These are phyloP conservation scores for Ophion ellenae DNA, from an alignment of 2,888 invertebrate species.

Conservation along the genomic window DNA sequence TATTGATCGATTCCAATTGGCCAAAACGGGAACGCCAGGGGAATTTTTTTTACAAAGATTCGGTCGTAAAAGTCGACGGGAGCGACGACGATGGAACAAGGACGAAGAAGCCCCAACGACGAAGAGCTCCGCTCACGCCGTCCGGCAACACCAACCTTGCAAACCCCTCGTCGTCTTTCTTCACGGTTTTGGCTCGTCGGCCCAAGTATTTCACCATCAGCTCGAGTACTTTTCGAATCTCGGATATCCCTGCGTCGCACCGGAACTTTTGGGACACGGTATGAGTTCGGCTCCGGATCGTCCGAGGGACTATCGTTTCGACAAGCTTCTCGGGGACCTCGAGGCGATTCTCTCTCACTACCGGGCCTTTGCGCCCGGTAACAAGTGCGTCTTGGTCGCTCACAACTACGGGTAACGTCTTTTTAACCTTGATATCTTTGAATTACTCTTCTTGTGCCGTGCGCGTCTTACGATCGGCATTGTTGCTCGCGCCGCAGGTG, in stretches of 20 bases:
- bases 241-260: conserved; percentile 88
- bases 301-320: conserved; percentile 86
- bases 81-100: conserved; percentile 15
- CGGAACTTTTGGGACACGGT: conserved; percentile 89
- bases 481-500: conserved; percentile 82
- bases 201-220: conserved; percentile 87
- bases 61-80: conserved; percentile 41
- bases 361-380: conserved; percentile 84
- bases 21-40: conserved; percentile 45
- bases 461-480: too few relatives aligned
- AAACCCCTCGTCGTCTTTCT: conserved; percentile 87
- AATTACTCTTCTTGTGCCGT: neutral
- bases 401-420: conserved; percentile 88
- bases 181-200: conserved; percentile 88
- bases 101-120: conserved; percentile 45
- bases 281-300: conserved; percentile 87
- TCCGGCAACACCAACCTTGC: conserved; percentile 56
- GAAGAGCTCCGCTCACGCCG: neutral
- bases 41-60: conserved; percentile 64
- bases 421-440: neutral
- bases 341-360: conserved; percentile 87
- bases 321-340: conserved; percentile 86
- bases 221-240: conserved; percentile 85
- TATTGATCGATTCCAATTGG: conserved; percentile 74
- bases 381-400: conserved; percentile 87